A percentile compares a stretch with the other conserved stretches of the same genome.
These are phyloP conservation scores for Synanthedon andrenaeformis DNA, from an alignment of 2,888 invertebrate genomes.

Conservation along the genomic window DNA sequence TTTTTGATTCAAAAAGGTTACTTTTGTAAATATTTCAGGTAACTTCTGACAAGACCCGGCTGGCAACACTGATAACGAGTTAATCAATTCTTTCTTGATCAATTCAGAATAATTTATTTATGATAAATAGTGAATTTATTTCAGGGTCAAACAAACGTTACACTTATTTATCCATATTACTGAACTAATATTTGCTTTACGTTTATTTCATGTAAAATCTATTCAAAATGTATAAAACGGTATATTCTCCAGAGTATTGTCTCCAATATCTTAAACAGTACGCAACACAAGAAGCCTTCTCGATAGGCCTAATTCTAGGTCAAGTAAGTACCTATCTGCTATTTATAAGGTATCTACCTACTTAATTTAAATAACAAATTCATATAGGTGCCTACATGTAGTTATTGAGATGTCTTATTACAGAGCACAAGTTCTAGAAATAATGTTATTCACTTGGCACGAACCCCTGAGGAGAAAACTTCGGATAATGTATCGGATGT, in stretches of 20 bases:
- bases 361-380: not conserved
- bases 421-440: slow-evolving; percentile 76
- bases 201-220: not conserved
- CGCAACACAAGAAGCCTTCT: slow-evolving; percentile 72
- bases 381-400: not conserved
- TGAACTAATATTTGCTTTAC: not conserved
- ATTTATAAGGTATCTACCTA: not conserved
- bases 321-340: slow-evolving; percentile 69
- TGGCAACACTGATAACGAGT: too few relatives aligned
- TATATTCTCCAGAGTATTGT: slow-evolving; percentile 77
- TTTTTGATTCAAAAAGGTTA: too few relatives aligned
- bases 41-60: too few relatives aligned
- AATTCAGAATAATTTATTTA: too few relatives aligned
- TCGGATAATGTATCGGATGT: slow-evolving; percentile 35
- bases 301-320: slow-evolving; percentile 82
- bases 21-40: too few relatives aligned
- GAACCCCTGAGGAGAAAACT: slow-evolving; percentile 74
- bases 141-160: not conserved
- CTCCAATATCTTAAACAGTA: slow-evolving; percentile 76
- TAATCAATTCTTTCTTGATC: too few relatives aligned
- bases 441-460: slow-evolving; percentile 82
- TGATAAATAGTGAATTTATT: too few relatives aligned
- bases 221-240: slow-evolving; percentile 33
- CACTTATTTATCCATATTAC: not conserved
- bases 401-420: slow-evolving; percentile 12